Evolutionary conservation across 92 coral and sea anemone species (phyloP), one percentile per base, ranked within the genome.

Genomic region (Epizoanthus stellaris): DNA sequence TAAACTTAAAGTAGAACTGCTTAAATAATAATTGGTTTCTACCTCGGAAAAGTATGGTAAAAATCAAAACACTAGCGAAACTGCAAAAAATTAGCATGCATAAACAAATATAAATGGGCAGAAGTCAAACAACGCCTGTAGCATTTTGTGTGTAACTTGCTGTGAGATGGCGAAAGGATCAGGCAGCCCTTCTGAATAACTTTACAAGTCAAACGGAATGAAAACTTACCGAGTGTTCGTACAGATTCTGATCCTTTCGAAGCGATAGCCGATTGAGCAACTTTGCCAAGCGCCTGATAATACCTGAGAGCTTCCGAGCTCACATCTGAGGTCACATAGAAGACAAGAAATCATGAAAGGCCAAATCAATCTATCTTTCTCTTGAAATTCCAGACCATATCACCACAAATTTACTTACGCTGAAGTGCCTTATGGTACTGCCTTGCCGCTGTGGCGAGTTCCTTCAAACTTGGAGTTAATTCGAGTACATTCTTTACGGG

Each of bases 171-270:
- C 56, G 56, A 52, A 52, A 52, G 56, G 56, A 52, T 13, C 56
- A 52, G 56, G 14, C 15, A 52, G 56, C 56, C 56, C 17, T 34
- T 17, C 21, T 43, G 12, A 72, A 8, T 72, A 72, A 38, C 16
- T 72, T 45, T 15, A 20, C 36, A 16, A 86, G 9, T 45, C 16
- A 36, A 15, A 38, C 25, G 21, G 34, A 63, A 76, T 11, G n/a
- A 9, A n/a, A 49, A 21, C 86, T 76, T 80, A 96, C 98, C 98
- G 10, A 96, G 80, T 12, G 81, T 68, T 66, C 69, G 84, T 1
- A 95, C 98, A 21, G 97, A 92, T 67, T 95, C 98, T 74, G 97
- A 92, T 67, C 97, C 98, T 74, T 86, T 89, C 5, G 99, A 91
- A 14, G 73, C 68, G 6, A 80, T 77, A 12, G 98, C 99, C 87